phyloP scores from a whole-genome alignment of 2,797 vertebrate genomes.

The Sebastes alutus region DNA sequence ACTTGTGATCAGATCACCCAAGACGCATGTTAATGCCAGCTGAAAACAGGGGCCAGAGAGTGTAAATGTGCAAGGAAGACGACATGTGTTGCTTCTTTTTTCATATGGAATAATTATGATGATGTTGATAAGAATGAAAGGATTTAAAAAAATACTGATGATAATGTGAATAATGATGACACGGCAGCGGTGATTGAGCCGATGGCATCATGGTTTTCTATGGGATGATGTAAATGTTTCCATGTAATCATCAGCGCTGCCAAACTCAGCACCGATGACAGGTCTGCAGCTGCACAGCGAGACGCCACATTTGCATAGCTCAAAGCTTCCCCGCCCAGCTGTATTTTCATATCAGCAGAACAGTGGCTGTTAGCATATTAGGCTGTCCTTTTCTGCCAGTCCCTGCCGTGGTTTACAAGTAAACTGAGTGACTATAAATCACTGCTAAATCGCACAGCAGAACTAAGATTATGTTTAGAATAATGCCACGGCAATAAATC shows the following conservation, averaged over 20 bases:
- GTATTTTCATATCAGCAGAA: constrained; percentile 59
- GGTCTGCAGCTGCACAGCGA: constrained; percentile 41
- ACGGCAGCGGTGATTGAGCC: constrained; percentile 25
- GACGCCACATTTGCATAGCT: constrained; percentile 30
- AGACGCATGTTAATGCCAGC: too few relatives aligned
- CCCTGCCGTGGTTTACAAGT: constrained; percentile 62
- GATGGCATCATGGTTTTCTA: constrained; percentile 6
- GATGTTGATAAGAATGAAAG: background rate
- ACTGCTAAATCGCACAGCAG: constrained; percentile 69
- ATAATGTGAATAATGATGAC: constrained; percentile 30
- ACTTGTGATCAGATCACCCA: too few relatives aligned
- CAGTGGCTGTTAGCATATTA: constrained; percentile 62
- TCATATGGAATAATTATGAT: background rate
- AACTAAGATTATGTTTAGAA: constrained; percentile 81
- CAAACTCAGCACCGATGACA: constrained; percentile 24
- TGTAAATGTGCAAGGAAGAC: background rate
- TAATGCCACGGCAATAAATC: constrained; percentile 81
- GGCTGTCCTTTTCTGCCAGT: constrained; percentile 64
- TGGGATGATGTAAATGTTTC: constrained; percentile 46
- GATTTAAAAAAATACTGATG: constrained; percentile 6
- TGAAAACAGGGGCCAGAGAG: background rate
- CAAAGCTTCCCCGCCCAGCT: constrained; percentile 30
- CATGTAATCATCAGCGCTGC: constrained; percentile 46
- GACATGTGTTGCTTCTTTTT: background rate
- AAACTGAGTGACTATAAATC: constrained; percentile 81